These are phyloP conservation scores for Chloroceryle amazona DNA, from an alignment of 2,797 vertebrate genomes.

Conservation along the genomic window DNA sequence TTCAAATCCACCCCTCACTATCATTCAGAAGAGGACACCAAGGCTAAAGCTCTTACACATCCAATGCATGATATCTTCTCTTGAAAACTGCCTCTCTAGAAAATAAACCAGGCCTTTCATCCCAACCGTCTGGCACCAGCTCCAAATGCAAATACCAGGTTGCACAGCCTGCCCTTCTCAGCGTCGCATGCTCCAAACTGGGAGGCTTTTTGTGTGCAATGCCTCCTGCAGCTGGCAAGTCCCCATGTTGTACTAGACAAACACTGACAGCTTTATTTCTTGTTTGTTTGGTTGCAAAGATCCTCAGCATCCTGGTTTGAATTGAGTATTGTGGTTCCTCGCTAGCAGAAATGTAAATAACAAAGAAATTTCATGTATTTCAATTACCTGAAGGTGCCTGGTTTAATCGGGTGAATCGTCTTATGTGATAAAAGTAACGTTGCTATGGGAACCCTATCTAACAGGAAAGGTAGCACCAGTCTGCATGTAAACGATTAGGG, in stretches of 20 bases:
- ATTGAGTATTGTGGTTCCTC: conserved; percentile 56
- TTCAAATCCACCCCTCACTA: neutral
- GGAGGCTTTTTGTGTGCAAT: conserved; percentile 26
- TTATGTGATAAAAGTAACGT: conserved; percentile 70
- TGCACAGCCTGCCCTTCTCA: conserved; percentile 14
- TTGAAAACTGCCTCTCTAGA: conserved; percentile 22
- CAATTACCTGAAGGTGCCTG: conserved; percentile 69
- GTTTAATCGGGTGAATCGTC: conserved; percentile 73
- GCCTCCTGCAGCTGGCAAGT: conserved; percentile 14
- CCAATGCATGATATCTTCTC: neutral
- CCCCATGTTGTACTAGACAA: conserved; percentile 57
- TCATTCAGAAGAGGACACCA: neutral
- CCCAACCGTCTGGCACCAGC: neutral
- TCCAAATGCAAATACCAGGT: conserved; percentile 2
- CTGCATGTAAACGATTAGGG: conserved; percentile 50
- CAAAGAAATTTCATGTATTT: conserved; percentile 69
- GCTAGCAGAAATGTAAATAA: conserved; percentile 69
- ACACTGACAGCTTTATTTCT: conserved; percentile 64
- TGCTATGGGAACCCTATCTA: conserved; percentile 80
- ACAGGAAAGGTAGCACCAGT: conserved; percentile 51
- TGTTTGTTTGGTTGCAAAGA: conserved; percentile 46
- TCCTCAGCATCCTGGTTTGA: conserved; percentile 50
- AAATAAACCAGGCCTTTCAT: conserved; percentile 21
- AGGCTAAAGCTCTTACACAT: neutral
- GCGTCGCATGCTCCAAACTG: neutral